Evolutionary conservation across 2,888 invertebrate genomes (phyloP), one percentile per base, ranked within the genome.

Genomic region (Tetropium fuscum): DNA sequence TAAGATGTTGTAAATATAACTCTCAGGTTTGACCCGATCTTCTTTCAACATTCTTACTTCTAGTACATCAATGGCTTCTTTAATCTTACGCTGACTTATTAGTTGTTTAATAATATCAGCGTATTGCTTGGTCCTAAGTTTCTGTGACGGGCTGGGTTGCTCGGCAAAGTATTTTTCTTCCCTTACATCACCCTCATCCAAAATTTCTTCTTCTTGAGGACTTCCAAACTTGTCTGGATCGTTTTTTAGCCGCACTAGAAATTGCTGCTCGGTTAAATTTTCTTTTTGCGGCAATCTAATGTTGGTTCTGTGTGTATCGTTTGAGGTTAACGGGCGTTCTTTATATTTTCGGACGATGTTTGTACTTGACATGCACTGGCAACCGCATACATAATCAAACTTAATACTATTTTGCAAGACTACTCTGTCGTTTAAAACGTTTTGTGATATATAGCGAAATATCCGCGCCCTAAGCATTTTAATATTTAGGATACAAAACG

Each of bases 1-100:
- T n/a, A 97, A 80, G 53, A 94, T 83, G 76, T 91, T 92, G 76
- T 90, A 97, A 71, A 93, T 90, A 76, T 92, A 93, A 64, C 84
- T 86, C 59, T 88, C 90, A 0, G 96, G 95, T 78, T 89, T 88
- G 0, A 91, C 92, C 69, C 88, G 84, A 77, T 96, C 95, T 71
- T 89, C 85, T 78, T 90, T 86, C 4, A 91, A 75, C 90, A 94
- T 91, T 77, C 86, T 84, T n/a, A 87, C 82, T 76, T 94, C 92
- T 43, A 96, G 78, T 1, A 96, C 86, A 66, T 90, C 87, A 13
- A 95, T 84, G 0, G 96, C 96, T 79, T 92, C 90, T 72, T 88
- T 87, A 2, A 93, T 80, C 76, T 90, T 86, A 27, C 88, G 87
- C 53, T 87, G 84, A 18, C 80, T 76, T 3, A 93, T 75, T 69